Evolutionary conservation across 2,113 vertebrate species (phyloP).

Genomic region (Ginglymostoma cirratum): DNA sequence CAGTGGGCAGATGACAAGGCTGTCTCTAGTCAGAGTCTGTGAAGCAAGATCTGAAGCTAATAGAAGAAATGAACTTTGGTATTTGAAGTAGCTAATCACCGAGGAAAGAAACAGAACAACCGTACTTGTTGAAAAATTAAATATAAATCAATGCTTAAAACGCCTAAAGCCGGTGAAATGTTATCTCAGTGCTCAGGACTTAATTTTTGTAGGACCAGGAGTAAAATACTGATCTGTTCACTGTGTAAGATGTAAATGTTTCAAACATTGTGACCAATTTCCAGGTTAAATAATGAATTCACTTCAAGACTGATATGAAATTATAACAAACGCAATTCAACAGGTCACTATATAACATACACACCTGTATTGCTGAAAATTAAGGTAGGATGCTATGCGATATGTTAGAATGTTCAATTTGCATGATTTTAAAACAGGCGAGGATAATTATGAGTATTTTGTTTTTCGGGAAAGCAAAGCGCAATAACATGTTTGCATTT

Average conservation of each 20-base stretch:
- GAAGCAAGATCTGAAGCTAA: constrained; percentile 19
- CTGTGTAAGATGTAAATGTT: background rate
- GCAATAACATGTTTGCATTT: background rate
- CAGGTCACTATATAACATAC: background rate
- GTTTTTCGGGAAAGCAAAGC: background rate
- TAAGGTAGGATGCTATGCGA: too few relatives aligned
- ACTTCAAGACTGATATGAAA: background rate
- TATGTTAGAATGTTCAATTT: background rate
- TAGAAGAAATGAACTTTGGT: background rate
- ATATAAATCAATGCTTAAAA: background rate
- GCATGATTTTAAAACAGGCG: background rate
- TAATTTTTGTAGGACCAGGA: too few relatives aligned
- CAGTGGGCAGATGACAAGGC: constrained; percentile 34
- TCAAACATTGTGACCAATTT: background rate
- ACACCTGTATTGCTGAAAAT: too few relatives aligned
- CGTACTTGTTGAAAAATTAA: background rate
- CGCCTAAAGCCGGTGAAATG: background rate
- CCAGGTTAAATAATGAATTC: background rate
- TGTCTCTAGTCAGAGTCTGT: constrained; percentile 11
- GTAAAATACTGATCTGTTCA: background rate
- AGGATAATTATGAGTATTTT: background rate
- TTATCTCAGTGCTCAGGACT: background rate
- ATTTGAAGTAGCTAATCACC: background rate
- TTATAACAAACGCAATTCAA: background rate
- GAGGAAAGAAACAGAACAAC: background rate